Evolutionary conservation across 2,888 invertebrate species (phyloP), one percentile per base, ranked within the genome.

Genomic region (Alentia gelatinosa): DNA sequence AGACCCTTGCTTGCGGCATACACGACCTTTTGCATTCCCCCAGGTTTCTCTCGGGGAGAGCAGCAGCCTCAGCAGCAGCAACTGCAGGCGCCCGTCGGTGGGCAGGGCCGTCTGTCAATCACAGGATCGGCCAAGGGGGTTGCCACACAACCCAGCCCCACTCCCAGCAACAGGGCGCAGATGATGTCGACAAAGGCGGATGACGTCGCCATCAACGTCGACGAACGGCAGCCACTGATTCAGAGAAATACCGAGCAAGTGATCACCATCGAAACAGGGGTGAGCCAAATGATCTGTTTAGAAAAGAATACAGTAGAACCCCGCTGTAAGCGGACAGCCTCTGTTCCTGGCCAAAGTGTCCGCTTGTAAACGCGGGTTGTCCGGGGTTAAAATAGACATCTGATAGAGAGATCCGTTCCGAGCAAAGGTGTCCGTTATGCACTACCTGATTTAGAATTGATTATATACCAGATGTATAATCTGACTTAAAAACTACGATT

Each of bases 151-250:
- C 90, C 90, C 19, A 86, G 86, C 86, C 86, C 86, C 33, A 86
- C 86, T 47, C 86, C 86, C 15, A 86, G 86, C 86, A n/a, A 37
- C 39, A 86, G 86, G 86, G 23, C 30, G 7, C 75, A 63, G 33
- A 26, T 35, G 37, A 39, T 92, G 42, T 91, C 92, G n/a, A 89
- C 39, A 33, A 89, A 40, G 37, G 79, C 91, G 26, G 94, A 95
- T 35, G 95, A 96, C 93, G 94, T 95, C 68, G 94, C 94, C 26
- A 94, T 96, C 37, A 95, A 93, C 7, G 95, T 95, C 89, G 95
- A 95, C 88, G 95, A 96, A 91, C 94, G 95, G 91, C 94, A 94
- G 23, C 95, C 95, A 0, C 94, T 96, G 68, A 95, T 95, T n/a
- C 56, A 89, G 26, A 94, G 93, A 83, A 33, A 12, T 26, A 7